Base-by-base conservation (phyloP, 2,797 vertebrate genomes). In the Otolemur crassicaudatus region DNA sequence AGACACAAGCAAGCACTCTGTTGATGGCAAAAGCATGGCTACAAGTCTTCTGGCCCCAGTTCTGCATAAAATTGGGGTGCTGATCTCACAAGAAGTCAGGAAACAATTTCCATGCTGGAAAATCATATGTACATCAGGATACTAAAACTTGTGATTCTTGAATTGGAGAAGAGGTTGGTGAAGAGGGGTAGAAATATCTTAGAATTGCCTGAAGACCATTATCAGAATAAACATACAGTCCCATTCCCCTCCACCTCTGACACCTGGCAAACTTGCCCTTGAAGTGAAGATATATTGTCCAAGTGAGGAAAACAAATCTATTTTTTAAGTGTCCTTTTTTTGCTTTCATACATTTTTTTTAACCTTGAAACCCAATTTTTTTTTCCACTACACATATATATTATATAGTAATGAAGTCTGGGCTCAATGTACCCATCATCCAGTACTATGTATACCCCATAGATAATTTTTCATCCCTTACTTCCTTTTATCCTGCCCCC, bases 101-200 rank as follows among this genome's bases (percentile, higher is more conserved):
- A 63, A 90, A 70, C 40, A 73, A 25, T 67, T 86, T 89, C 53
- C 9, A 17, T 43, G 31, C 2, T 94, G 46, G 7, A 53, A n/a
- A 96, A 37, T 49, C 56, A 53, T 60, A n/a, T 22, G 31, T 5
- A 56, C 9, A 43, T 75, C 73, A 80, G 61, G 31, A 56, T 22
- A 75, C 0, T 49, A 82, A 85, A 82, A 56, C 31, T 69, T 70
- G 61, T 46, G 53, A 91, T 84, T 90, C 63, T 93, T 34, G 58
- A 65, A 58, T 7, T 73, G 14, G 31, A 29, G 25, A 95, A 14
- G 14, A 67, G 25, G 27, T 61, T 19, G n/a, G 23, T 34, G 22
- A 49, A 70, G 20, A 79, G 1, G 5, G 1, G 2, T 25, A 72
- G 22, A 94, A 94, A 76, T 25, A 65, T 20, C 25, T 88, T n/a